Conservation (phyloP, 2,113 vertebrate species). For the pig (Sus scrofa) region T2T-Sscrofa CM000829.6:40040501-40041000, state of each 20-base stretch:
- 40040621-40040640: slow-evolving; percentile 22
- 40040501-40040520: slow-evolving; percentile 50
- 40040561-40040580: background rate
- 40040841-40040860: slow-evolving; percentile 33
- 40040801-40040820: background rate
- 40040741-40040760: slow-evolving; percentile 42
- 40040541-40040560: background rate
- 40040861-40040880: slow-evolving; percentile 28
- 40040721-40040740: slow-evolving; percentile 15
- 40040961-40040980: slow-evolving; percentile 70
- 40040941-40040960: slow-evolving; percentile 64
- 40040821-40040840: background rate
- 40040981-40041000: slow-evolving; percentile 80
- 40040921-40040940: slow-evolving; percentile 58
- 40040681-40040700: slow-evolving; percentile 33
- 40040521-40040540: background rate
- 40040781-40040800: background rate
- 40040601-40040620: background rate
- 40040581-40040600: background rate
- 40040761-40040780: background rate
- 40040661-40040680: background rate
- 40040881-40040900: slow-evolving; percentile 24
- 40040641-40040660: slow-evolving; percentile 28
- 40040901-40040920: slow-evolving; percentile 76
- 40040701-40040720: slow-evolving; percentile 22